Conservation (phyloP, 92 coral and sea anemone species). For the Parazoanthus darwini region DNA sequence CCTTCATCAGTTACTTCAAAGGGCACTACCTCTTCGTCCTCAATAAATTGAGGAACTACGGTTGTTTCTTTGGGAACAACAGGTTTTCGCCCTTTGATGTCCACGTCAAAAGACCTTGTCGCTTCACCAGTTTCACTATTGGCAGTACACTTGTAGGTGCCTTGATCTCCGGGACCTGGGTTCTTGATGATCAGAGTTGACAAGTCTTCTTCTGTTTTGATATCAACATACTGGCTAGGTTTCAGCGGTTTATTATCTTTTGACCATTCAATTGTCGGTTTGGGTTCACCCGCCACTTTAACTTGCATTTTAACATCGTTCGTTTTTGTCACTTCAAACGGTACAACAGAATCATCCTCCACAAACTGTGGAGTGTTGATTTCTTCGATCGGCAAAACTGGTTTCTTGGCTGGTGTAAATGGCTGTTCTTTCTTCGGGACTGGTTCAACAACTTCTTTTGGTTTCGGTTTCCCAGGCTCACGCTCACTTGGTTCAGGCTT, state of each 20-base stretch:
- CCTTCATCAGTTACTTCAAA: constrained; percentile 67
- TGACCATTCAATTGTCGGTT: constrained; percentile 69
- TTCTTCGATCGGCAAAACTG: background rate
- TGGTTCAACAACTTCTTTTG: background rate
- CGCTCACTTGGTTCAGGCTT: background rate
- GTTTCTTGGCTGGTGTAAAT: no score
- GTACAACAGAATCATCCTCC: constrained; percentile 48
- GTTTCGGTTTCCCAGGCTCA: background rate
- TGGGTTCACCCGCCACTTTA: constrained; percentile 72
- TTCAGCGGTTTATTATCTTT: constrained; percentile 61
- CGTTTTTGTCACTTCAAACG: constrained; percentile 77
- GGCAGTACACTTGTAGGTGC: constrained; percentile 78
- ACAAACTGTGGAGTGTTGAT: constrained; percentile 34
- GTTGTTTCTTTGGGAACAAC: constrained; percentile 35
- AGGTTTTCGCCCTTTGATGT: constrained; percentile 63
- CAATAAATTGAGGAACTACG: constrained; percentile 59
- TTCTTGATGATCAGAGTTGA: constrained; percentile 58
- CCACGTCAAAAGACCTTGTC: constrained; percentile 68
- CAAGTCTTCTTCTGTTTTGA: constrained; percentile 68
- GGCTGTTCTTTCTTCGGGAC: background rate
- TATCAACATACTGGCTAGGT: constrained; percentile 54
- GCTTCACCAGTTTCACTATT: constrained; percentile 70
- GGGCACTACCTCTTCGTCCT: constrained; percentile 68
- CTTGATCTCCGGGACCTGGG: constrained; percentile 66
- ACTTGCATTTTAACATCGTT: constrained; percentile 68